Evolutionary conservation across 2,888 invertebrate species (phyloP), one percentile per base, ranked within the genome.

Genomic region (Chelonus formosanus): DNA sequence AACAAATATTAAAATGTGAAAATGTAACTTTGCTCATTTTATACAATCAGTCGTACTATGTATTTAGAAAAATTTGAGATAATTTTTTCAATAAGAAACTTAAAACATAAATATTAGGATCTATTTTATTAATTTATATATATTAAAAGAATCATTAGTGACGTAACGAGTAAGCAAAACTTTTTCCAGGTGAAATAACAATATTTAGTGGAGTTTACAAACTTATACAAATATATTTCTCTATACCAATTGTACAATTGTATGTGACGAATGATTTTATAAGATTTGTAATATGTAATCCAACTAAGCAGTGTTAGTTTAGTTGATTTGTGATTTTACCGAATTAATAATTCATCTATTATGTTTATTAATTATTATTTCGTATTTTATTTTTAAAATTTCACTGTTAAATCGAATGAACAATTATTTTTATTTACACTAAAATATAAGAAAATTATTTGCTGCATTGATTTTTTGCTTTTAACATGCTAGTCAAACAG

Each of bases 401-500:
- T 54, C 71, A 75, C 72, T 71, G 52, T 72, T 75, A 72, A 75
- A 45, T 31, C 8, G 47, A 47, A 10, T 44, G 34, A 53, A 50
- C 50, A 45, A 54, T 35, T 8, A 53, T 48, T 55, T 50, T 60
- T 60, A 55, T 56, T 56, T 55, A 53, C 60, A 60, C 40, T 20
- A 20, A 20, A 50, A 20, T 48, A n/a, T 47, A 36, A 48, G n/a
- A 55, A 61, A 47, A 40, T 44, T 54, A 65, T 54, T 65, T 68
- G 67, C 65, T 70, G 70, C 65, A 69, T 67, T 68, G 64, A 65
- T 69, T 31, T 62, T 57, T 67, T 71, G 70, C 70, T 73, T 73
- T 74, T 70, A 69, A 73, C 79, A 76, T 80, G 78, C 82, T 83
- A 83, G 82, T 83, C 82, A 83, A 78, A 70, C 74, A 75, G 73